A percentile compares a stretch with the other conserved stretches of the same genome.
These are phyloP conservation scores for Proisotoma minuta DNA, from an alignment of 2,888 invertebrate species.

Conservation along the genomic window DNA sequence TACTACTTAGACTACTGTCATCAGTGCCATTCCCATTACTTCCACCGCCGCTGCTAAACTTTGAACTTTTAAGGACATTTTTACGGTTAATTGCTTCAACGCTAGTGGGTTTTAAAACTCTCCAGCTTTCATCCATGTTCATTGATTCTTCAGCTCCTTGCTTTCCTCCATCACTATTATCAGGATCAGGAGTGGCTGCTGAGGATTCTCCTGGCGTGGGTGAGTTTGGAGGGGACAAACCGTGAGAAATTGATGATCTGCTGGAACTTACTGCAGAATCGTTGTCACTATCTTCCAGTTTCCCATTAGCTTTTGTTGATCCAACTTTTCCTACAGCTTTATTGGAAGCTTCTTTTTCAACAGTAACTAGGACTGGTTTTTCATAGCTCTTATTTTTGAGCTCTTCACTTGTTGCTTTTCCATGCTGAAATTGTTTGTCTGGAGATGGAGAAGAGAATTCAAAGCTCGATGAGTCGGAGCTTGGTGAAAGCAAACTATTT, in stretches of 20 bases:
- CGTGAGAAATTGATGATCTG: conserved; percentile 71
- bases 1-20: conserved; percentile 66
- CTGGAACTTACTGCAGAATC: conserved; percentile 84
- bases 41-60: conserved; percentile 70
- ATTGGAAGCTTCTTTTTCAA: conserved; percentile 50
- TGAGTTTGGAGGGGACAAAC: conserved; percentile 68
- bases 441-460: conserved; percentile 49
- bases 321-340: conserved; percentile 41
- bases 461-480: conserved; percentile 59
- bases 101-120: conserved; percentile 71
- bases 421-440: neutral
- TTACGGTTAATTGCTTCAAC: conserved; percentile 79
- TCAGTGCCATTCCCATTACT: neutral
- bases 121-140: conserved; percentile 47
- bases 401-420: conserved; percentile 6
- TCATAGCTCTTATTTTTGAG: neutral
- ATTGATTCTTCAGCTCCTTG: conserved; percentile 23
- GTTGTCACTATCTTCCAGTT: conserved; percentile 68
- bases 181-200: conserved; percentile 42
- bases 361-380: neutral
- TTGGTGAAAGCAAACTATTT: conserved; percentile 59
- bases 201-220: conserved; percentile 59
- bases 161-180: conserved; percentile 15
- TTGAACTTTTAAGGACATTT: conserved; percentile 79
- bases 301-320: conserved; percentile 27